These are phyloP conservation scores for Drosophila barbarae DNA, from an alignment of 2,888 invertebrate species.

Conservation along the genomic window DNA sequence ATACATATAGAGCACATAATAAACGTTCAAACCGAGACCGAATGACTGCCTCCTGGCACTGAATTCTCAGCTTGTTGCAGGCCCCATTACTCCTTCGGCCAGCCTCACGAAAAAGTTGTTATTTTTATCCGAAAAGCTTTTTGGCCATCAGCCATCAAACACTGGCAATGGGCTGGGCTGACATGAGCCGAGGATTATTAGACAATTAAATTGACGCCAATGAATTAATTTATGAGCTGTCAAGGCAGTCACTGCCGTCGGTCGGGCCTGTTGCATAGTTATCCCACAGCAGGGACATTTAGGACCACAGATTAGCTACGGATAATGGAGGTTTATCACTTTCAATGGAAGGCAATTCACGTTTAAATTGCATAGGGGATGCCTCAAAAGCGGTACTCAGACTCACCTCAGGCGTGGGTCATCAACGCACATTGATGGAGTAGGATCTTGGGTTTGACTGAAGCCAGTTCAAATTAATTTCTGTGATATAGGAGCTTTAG, in stretches of 20 bases:
- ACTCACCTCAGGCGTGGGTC: not conserved
- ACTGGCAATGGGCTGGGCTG: constrained; percentile 14
- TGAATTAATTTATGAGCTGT: constrained; percentile 73
- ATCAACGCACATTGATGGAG: constrained; percentile 4
- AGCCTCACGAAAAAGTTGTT: constrained; percentile 16
- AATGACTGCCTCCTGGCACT: constrained; percentile 35
- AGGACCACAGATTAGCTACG: constrained; percentile 32
- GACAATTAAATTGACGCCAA: constrained; percentile 72
- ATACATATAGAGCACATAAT: constrained; percentile 65
- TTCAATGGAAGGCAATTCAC: constrained; percentile 10
- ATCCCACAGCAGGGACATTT: constrained; percentile 44
- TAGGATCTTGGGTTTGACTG: not conserved
- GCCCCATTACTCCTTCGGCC: constrained; percentile 12
- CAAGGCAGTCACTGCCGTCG: constrained; percentile 47
- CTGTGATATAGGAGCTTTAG: not conserved
- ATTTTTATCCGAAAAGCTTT: constrained; percentile 12
- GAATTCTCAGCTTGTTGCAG: constrained; percentile 18
- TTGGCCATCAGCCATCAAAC: constrained; percentile 30
- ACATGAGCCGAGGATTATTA: constrained; percentile 50
- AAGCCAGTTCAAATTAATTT: constrained; percentile 8
- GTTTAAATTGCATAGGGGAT: not conserved
- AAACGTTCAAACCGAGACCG: constrained; percentile 67
- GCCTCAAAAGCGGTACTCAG: not conserved
- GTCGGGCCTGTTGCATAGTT: constrained; percentile 41
- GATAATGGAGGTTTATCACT: constrained; percentile 35